Conservation (phyloP, 2,888 invertebrate species). For the Mesopsocus fuscifrons region DNA sequence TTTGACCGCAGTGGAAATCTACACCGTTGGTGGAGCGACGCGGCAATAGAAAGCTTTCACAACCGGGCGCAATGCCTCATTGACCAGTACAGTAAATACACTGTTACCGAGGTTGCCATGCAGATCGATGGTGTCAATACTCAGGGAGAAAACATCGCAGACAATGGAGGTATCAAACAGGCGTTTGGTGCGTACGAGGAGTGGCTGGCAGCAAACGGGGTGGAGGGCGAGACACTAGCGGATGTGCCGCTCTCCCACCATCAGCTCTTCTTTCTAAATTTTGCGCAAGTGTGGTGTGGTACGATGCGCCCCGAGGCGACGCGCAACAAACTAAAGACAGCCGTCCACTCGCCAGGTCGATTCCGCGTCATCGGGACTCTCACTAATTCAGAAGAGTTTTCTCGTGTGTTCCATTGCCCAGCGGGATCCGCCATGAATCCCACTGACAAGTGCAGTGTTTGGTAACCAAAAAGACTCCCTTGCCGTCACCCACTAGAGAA, state of each 20-base stretch:
- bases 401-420: constrained; percentile 49
- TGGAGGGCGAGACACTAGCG: constrained; percentile 41
- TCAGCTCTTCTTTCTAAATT: constrained; percentile 79
- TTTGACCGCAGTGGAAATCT: constrained; percentile 89
- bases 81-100: constrained; percentile 68
- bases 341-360: constrained; percentile 65
- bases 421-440: constrained; percentile 65
- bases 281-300: constrained; percentile 70
- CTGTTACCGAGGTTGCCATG: constrained; percentile 59
- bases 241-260: constrained; percentile 54
- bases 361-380: constrained; percentile 63
- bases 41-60: constrained; percentile 53
- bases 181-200: constrained; percentile 70
- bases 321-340: constrained; percentile 58
- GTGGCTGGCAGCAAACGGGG: constrained; percentile 45
- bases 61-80: constrained; percentile 59
- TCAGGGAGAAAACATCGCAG: constrained; percentile 88
- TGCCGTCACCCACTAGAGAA: too few species aligned
- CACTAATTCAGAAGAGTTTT: constrained; percentile 58
- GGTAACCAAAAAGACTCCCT: too few species aligned
- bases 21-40: constrained; percentile 66
- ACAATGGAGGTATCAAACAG: constrained; percentile 89
- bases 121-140: constrained; percentile 61
- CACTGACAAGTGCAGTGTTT: constrained; percentile 52
- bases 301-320: constrained; percentile 65